A percentile compares a stretch with the other conserved stretches of the same genome.
These are phyloP conservation scores for Aphidius ervi DNA, from an alignment of 1,140 invertebrate species.

Conservation along the genomic window DNA sequence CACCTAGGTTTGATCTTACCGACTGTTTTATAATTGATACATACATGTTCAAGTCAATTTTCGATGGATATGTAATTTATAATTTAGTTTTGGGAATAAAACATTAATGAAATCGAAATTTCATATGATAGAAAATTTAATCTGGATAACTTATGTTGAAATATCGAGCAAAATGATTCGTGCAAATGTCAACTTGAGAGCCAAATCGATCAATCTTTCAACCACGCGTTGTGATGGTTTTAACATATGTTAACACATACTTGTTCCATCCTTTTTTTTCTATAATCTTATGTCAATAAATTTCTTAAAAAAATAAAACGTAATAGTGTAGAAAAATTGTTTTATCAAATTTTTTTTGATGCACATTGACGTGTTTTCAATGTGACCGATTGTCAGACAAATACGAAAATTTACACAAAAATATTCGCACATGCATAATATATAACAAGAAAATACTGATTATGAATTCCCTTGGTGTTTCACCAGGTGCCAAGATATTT, in stretches of 20 bases:
- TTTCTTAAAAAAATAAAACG: no score
- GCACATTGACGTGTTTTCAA: no score
- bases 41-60: no score
- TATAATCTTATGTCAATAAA: no score
- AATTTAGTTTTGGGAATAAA: no score
- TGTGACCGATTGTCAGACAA: no score
- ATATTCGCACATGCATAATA: background rate
- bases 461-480: constrained; percentile 9
- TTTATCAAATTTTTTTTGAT: no score
- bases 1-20: no score
- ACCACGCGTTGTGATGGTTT: constrained; percentile 20
- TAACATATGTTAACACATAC: background rate
- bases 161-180: constrained; percentile 25
- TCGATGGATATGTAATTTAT: no score
- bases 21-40: no score
- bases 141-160: constrained; percentile 27
- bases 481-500: constrained; percentile 14
- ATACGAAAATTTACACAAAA: background rate
- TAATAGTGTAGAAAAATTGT: no score
- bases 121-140: constrained; percentile 23
- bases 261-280: no score
- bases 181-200: constrained; percentile 26
- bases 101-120: constrained; percentile 3
- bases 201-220: constrained; percentile 26
- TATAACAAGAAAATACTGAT: background rate